These are phyloP conservation scores for Lepidocyrtinus sp. DNA, from an alignment of 2,888 invertebrate genomes.

Conservation along the genomic window DNA sequence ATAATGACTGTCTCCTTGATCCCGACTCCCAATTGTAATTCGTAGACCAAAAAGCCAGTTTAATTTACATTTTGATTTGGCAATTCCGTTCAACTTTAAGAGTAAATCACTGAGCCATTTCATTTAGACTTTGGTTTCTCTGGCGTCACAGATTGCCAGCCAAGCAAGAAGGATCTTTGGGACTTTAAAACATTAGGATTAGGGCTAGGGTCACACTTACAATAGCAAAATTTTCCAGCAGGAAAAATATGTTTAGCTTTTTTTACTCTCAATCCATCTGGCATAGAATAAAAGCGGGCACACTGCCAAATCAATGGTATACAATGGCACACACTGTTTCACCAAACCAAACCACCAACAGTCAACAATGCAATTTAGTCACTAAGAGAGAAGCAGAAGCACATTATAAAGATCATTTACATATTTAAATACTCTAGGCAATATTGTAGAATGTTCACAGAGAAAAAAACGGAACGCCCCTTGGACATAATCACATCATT, in stretches of 20 bases:
- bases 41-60: conserved; percentile 11
- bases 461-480: conserved; percentile 66
- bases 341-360: conserved; percentile 57
- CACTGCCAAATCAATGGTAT: conserved; percentile 56
- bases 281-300: conserved; percentile 51
- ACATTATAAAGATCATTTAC: conserved; percentile 65
- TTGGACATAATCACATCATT: conserved; percentile 69
- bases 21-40: conserved; percentile 2
- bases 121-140: conserved; percentile 26
- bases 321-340: conserved; percentile 45
- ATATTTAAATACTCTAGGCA: conserved; percentile 63
- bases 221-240: conserved; percentile 25
- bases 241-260: neutral
- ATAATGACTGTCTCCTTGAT: conserved; percentile 8
- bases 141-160: conserved; percentile 22
- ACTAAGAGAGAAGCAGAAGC: conserved; percentile 18
- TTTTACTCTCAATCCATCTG: neutral
- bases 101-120: conserved; percentile 52
- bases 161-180: neutral
- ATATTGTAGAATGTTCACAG: conserved; percentile 28
- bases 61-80: conserved; percentile 59
- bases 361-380: conserved; percentile 45
- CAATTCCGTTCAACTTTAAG: conserved; percentile 44
- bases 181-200: conserved; percentile 5
- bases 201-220: neutral